Conservation (phyloP, 2,113 vertebrate genomes). For the Atrichornis clamosus region DNA sequence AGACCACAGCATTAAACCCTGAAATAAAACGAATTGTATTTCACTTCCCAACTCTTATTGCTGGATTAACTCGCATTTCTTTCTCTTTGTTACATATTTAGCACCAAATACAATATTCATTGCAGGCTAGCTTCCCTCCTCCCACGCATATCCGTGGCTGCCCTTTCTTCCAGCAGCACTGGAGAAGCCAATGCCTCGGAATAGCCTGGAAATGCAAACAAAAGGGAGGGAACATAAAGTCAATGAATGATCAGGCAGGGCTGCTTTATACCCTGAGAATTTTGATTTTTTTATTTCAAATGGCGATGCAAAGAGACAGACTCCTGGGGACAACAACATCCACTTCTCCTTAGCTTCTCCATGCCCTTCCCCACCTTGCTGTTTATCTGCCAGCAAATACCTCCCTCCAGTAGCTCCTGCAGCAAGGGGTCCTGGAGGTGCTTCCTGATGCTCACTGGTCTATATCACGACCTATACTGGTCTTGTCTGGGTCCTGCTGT, state of each 20-base stretch:
- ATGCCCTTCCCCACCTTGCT: not conserved
- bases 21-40: constrained; percentile 22
- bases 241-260: not conserved
- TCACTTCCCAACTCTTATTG: constrained; percentile 13
- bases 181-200: not conserved
- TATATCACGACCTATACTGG: not conserved
- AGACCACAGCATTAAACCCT: constrained; percentile 37
- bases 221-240: constrained; percentile 2
- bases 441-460: not conserved
- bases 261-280: not conserved
- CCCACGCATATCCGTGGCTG: not conserved
- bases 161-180: constrained; percentile 30
- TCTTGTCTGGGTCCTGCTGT: not conserved
- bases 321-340: not conserved
- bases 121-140: constrained; percentile 34
- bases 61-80: constrained; percentile 53
- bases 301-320: not conserved
- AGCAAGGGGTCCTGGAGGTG: not conserved
- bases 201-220: constrained; percentile 32
- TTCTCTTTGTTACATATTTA: constrained; percentile 57
- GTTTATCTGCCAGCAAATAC: not conserved
- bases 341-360: not conserved
- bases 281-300: not conserved
- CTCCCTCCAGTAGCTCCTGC: not conserved
- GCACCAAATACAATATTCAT: constrained; percentile 46